Percentiles rank a stretch among this genome's conserved stretches.
Evolutionary conservation across 2,888 invertebrate genomes (phyloP).

Genomic region (Pristionchus exspectatus): DNA sequence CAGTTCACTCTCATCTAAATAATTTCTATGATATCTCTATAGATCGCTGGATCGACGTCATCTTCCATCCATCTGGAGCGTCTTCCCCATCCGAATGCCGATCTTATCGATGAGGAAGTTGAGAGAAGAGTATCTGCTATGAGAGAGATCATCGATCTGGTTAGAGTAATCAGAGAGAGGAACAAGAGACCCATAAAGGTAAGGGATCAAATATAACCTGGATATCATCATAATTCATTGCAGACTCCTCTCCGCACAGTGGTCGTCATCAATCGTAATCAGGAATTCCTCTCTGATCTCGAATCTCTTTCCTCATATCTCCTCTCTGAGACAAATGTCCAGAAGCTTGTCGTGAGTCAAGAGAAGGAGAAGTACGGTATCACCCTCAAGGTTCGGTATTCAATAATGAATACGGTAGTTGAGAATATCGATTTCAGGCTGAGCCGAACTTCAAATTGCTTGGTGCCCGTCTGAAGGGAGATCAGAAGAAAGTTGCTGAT

Average conservation of each 20-base stretch:
- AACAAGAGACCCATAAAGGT: constrained; percentile 93
- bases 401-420: background rate
- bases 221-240: constrained; percentile 52
- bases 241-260: constrained; percentile 94
- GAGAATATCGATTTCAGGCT: constrained; percentile 82
- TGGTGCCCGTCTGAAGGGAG: constrained; percentile 91
- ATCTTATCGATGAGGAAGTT: constrained; percentile 88
- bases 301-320: constrained; percentile 89
- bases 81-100: constrained; percentile 86
- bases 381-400: constrained; percentile 83
- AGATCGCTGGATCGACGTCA: constrained; percentile 67
- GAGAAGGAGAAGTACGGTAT: constrained; percentile 95
- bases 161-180: constrained; percentile 92
- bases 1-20: constrained; percentile 77
- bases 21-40: constrained; percentile 57
- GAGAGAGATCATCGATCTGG: constrained; percentile 96
- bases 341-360: constrained; percentile 88
- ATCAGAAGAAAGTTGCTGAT: constrained; percentile 90
- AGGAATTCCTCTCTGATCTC: constrained; percentile 87
- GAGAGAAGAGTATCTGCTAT: constrained; percentile 91
- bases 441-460: constrained; percentile 95
- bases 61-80: constrained; percentile 92
- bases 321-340: constrained; percentile 93
- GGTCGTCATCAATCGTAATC: constrained; percentile 93
- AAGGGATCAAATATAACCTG: background rate